Base-by-base conservation (phyloP, 2,113 vertebrate species). In the Deroptyus accipitrinus region DNA sequence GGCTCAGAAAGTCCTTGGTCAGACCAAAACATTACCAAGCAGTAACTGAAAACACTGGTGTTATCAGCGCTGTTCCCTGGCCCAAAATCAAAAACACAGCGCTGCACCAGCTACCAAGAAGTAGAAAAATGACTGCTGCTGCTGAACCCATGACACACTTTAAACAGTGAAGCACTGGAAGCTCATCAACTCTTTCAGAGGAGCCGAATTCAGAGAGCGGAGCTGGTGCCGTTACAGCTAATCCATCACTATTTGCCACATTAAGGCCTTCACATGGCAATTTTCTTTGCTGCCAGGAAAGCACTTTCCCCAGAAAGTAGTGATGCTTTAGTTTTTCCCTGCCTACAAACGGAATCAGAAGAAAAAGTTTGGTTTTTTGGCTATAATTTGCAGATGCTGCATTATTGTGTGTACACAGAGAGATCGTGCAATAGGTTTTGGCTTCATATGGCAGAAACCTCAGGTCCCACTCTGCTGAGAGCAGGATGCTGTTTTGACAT, bases 211-310 rank as follows among this genome's bases (percentile, higher is more conserved):
- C 70, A 83, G 74, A 55, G 83, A 61, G 55, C 4, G 1, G 35
- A 85, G 63, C 61, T 90, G 61, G 54, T 64, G 17, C 28, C 0
- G 0, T 48, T 91, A 48, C 41, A 88, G 33, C 63, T 54, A 80
- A 88, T 86, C 42, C 77, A 52, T 30, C n/a, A 17, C 84, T 94
- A 67, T 87, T 79, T 90, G 18, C 54, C 35, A 75, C 5, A 2
- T 75, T 63, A 55, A 86, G 72, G 61, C 48, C 23, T 83, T 74
- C 37, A 37, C 62, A 54, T 44, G 66, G 52, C 46, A 66, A 37
- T 90, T 94, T 94, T 61, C 9, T 62, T 49, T 64, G 23, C 55
- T 94, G 61, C 77, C 86, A 91, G 80, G 81, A 92, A 88, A 93
- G 18, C 49, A 80, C 31, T 70, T 86, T 3, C 6, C 27, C 16